Evolutionary conservation across 2,888 invertebrate genomes (phyloP), one percentile per base, ranked within the genome.

Genomic region (Frankliniella fusca): DNA sequence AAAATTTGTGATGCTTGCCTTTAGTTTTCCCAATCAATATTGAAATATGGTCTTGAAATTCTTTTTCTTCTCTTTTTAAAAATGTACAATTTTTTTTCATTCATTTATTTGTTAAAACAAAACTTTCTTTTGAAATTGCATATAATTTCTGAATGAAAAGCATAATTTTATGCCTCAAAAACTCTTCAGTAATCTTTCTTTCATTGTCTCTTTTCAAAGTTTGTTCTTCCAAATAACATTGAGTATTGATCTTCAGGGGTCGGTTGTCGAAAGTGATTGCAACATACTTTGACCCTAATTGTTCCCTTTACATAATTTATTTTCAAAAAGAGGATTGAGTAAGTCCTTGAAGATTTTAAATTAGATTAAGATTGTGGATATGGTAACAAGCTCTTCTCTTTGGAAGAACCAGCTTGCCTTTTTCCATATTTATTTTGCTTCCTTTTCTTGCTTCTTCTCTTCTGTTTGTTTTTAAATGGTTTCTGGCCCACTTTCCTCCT

Each of bases 201-300:
- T 85, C 86, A 84, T 86, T 86, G 86, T 86, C 86, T 86, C 86
- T 85, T 86, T 84, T 86, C 12, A 81, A 80, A 83, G 84, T 83
- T 84, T 83, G 84, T 83, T 84, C 83, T 83, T 83, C 79, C 81
- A 82, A 81, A 81, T 48, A 65, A 80, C 80, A 65, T 48, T 76
- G 79, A 80, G 27, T 80, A 79, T 81, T 80, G 20, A 54, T 20
- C n/a, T n/a, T n/a, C 54, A 54, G 18, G 10, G 15, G 54, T 12
- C 15, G 10, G 20, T 54, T 54, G 54, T 12, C 10, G 54, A 54
- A 54, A 20, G 12, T 54, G 38, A 5, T 38, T 38, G 38, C 5
- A 38, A 38, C 3, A 38, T 38, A 5, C 38, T 3, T 38, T 38
- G 38, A 38, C 38, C 38, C 38, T 38, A 38, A 38, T 5, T 38